These are phyloP conservation scores for Neoascia interrupta DNA, from an alignment of 2,888 invertebrate species.

Conservation along the genomic window DNA sequence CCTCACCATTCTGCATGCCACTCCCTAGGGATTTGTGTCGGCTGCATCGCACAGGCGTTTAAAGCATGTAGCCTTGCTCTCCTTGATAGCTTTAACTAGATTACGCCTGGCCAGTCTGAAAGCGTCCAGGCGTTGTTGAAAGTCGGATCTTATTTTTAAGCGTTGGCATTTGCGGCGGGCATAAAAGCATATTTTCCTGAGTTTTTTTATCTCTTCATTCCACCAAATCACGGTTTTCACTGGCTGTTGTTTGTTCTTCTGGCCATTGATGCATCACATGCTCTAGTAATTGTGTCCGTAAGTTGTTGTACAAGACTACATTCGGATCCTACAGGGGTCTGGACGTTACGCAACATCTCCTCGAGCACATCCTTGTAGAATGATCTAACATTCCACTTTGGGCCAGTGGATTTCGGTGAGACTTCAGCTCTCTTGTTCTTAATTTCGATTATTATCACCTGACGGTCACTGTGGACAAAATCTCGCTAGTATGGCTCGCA, in stretches of 20 bases:
- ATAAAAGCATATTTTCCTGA: background rate
- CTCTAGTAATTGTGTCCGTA: background rate
- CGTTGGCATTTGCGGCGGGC: background rate
- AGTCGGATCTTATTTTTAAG: background rate
- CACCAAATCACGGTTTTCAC: background rate
- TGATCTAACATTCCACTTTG: too few relatives aligned
- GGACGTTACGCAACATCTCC: too few relatives aligned
- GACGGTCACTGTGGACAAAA: too few relatives aligned
- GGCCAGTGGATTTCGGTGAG: too few relatives aligned
- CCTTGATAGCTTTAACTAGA: background rate
- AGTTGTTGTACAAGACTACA: too few relatives aligned
- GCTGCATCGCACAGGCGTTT: background rate
- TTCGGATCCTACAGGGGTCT: too few relatives aligned
- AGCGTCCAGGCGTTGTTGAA: background rate
- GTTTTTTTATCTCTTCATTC: background rate
- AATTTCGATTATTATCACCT: too few relatives aligned
- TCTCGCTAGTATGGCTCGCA: too few relatives aligned
- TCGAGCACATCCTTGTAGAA: too few relatives aligned
- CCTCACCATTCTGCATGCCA: background rate
- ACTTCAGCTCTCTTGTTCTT: too few relatives aligned
- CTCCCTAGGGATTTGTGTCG: background rate
- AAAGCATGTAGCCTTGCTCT: background rate
- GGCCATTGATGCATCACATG: conserved; percentile 1
- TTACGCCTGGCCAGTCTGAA: background rate
- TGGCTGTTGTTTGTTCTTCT: background rate